phyloP scores from a whole-genome alignment of 2,797 vertebrate genomes.

The Rhyacichthys aspro region DNA sequence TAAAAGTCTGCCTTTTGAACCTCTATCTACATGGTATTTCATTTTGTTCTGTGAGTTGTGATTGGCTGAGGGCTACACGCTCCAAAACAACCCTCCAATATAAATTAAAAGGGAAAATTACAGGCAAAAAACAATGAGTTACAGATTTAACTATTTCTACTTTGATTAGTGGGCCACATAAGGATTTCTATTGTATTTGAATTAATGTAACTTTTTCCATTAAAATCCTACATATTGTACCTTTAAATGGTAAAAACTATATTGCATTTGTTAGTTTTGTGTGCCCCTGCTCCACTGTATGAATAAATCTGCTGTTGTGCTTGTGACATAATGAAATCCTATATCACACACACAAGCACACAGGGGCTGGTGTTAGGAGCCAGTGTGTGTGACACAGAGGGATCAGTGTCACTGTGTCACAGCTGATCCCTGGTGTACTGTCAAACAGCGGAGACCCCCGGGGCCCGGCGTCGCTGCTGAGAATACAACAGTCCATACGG shows the following conservation, averaged over 20 bases:
- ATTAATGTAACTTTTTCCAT: too few species aligned
- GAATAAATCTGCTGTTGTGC: conserved; percentile 25
- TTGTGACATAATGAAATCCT: conserved; percentile 35
- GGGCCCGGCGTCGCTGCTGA: conserved; percentile 72
- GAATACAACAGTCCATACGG: conserved; percentile 77
- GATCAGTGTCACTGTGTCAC: conserved; percentile 76
- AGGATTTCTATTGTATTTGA: too few species aligned
- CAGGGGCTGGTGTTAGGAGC: conserved; percentile 40
- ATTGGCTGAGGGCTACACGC: too few species aligned
- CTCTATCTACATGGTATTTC: too few species aligned
- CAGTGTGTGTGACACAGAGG: conserved; percentile 63
- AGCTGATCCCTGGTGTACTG: conserved; percentile 79
- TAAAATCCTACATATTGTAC: too few species aligned
- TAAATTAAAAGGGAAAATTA: too few species aligned
- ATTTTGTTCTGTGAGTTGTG: too few species aligned
- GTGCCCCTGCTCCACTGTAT: conserved; percentile 6
- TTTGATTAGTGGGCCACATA: too few species aligned
- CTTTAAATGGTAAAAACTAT: not conserved
- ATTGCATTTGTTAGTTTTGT: not conserved
- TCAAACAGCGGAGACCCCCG: conserved; percentile 77
- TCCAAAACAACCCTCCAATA: too few species aligned
- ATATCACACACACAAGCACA: conserved; percentile 7
- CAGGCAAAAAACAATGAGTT: too few species aligned
- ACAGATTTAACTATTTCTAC: too few species aligned
- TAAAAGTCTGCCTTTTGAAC: too few species aligned